Evolutionary conservation across 2,888 invertebrate species (phyloP), one percentile per base, ranked within the genome.

Genomic region (Mylabris sibirica): DNA sequence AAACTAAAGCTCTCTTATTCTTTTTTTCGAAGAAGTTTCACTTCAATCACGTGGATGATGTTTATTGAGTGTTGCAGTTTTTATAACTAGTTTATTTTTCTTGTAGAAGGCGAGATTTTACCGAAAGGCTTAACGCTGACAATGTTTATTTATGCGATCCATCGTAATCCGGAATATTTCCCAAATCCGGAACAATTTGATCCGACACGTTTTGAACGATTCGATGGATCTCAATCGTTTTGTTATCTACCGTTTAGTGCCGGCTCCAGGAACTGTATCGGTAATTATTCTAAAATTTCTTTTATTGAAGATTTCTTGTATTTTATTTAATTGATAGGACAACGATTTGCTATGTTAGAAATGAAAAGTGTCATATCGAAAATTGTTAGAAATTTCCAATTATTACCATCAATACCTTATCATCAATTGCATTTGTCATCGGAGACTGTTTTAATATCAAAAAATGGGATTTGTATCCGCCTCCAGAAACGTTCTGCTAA

Each of bases 201-300:
- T 84, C 90, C 90, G 0, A 89, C 89, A 66, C 85, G 90, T 26
- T 90, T 88, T 72, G 84, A 86, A 53, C 67, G 76, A 1, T 78
- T 83, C 65, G 79, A 83, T n/a, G 80, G 75, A 4, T 82, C 80
- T 1, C 87, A 85, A 64, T 86, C 88, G 0, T 89, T 87, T 75
- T 85, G 85, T 24, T 90, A 87, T 83, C 77, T 91, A 1, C 87
- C 89, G 0, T 91, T 91, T 68, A 90, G 90, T 75, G 90, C 90
- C 9, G 90, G 90, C 0, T 88, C 89, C 0, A 86, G 90, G 59
- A 91, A 90, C 76, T 90, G 90, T 73, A 88, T 90, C 69, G 88
- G 87, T 87, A 77, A 73, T 76, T 71, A 63, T 30, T 44, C 9
- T 24, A 53, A 17, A 49, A 8, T 67, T 66, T 22, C 4, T 67